Percentiles rank a stretch among this genome's conserved stretches.
Conservation (phyloP, 2,113 vertebrate genomes). For the Coregonus clupeaformis region DNA sequence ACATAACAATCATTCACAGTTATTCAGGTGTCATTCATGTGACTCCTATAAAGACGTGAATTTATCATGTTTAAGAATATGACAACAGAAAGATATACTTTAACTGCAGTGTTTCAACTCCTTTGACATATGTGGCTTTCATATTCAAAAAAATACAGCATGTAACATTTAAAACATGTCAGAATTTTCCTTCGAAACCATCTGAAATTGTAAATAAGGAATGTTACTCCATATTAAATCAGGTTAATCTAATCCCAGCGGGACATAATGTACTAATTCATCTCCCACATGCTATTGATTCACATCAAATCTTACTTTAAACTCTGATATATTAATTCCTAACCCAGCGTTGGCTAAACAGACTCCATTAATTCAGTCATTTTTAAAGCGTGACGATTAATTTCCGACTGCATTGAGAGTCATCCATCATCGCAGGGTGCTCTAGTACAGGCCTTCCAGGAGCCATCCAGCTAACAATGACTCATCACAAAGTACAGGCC, state of each 20-base stretch:
- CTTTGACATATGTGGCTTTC: not conserved
- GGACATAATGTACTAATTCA: constrained; percentile 14
- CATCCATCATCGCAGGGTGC: constrained; percentile 58
- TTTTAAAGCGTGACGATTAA: constrained; percentile 35
- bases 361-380: constrained; percentile 55
- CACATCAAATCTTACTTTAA: constrained; percentile 39
- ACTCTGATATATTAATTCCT: constrained; percentile 41
- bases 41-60: too few relatives aligned
- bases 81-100: too few relatives aligned
- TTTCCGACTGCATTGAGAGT: constrained; percentile 31
- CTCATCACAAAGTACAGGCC: constrained; percentile 47
- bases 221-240: constrained; percentile 7
- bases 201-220: not conserved
- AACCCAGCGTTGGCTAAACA: constrained; percentile 21
- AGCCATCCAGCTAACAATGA: constrained; percentile 51
- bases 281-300: constrained; percentile 34
- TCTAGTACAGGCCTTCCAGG: constrained; percentile 41
- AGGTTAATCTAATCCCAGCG: constrained; percentile 15
- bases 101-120: not conserved
- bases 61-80: too few relatives aligned
- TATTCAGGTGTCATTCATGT: too few relatives aligned
- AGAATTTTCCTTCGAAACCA: not conserved
- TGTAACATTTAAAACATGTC: not conserved
- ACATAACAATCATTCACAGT: too few relatives aligned
- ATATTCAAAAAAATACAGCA: not conserved